phyloP scores from a whole-genome alignment of 2,888 invertebrate genomes.

The Anorthoa munda region DNA sequence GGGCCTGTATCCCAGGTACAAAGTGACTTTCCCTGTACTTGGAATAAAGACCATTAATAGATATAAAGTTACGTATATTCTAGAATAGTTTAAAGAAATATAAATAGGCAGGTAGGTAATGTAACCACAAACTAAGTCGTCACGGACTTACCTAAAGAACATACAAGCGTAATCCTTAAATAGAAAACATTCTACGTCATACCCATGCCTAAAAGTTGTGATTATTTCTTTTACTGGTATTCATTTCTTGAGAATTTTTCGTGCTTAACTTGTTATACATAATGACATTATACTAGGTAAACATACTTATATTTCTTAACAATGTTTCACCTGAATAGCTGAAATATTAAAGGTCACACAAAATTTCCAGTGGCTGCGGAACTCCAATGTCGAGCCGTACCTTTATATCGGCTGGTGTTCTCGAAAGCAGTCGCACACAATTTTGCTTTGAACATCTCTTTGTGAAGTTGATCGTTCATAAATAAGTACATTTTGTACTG shows the following conservation, averaged over 20 bases:
- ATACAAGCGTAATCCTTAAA: not conserved
- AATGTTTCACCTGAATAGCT: not conserved
- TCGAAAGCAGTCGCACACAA: constrained; percentile 62
- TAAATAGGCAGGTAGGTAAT: not conserved
- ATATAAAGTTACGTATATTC: not conserved
- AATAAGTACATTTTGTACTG: constrained; percentile 47
- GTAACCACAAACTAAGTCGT: not conserved
- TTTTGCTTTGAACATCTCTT: constrained; percentile 67
- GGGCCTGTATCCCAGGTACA: no score
- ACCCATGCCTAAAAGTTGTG: not conserved
- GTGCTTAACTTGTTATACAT: not conserved
- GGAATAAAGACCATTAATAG: not conserved
- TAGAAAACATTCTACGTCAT: not conserved
- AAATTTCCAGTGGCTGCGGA: constrained; percentile 46
- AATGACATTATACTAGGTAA: not conserved
- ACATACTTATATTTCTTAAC: not conserved
- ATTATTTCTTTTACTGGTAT: constrained; percentile 1
- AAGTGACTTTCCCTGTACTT: not conserved
- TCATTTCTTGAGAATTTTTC: constrained; percentile 5
- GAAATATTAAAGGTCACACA: constrained; percentile 20
- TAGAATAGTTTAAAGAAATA: not conserved
- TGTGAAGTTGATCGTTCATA: constrained; percentile 62
- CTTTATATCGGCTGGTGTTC: constrained; percentile 64
- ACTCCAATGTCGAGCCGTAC: constrained; percentile 57
- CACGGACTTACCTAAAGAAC: not conserved